Evolutionary conservation across 2,113 vertebrate genomes (phyloP).

Genomic region (Delphinapterus leucas): DNA sequence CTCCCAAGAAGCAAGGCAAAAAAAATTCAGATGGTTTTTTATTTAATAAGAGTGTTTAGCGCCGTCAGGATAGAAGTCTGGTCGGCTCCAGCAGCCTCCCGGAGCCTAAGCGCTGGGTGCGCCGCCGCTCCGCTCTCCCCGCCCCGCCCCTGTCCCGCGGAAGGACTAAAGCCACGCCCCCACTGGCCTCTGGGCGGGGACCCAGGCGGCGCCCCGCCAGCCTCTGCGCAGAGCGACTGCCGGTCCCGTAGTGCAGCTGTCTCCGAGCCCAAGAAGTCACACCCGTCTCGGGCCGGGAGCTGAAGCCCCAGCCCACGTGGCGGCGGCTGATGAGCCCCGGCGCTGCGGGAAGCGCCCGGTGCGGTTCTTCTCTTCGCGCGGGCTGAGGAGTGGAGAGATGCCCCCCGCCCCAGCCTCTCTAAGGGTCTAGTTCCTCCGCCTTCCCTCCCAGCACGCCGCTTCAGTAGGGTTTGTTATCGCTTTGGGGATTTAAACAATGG

Average conservation of each 20-base stretch:
- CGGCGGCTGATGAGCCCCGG: background rate
- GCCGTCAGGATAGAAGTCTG: background rate
- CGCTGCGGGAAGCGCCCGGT: background rate
- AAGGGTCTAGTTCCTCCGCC: background rate
- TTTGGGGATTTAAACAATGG: background rate
- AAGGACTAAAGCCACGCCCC: background rate
- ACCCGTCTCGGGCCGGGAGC: constrained; percentile 20
- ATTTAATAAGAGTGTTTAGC: background rate
- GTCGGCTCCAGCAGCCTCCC: background rate
- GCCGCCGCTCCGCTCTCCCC: accelerated
- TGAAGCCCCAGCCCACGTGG: constrained; percentile 63
- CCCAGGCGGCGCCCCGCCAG: background rate
- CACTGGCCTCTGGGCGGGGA: background rate
- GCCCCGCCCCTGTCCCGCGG: background rate
- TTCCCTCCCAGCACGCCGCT: background rate
- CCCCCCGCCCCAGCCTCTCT: background rate
- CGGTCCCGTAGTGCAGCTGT: background rate
- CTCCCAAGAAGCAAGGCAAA: background rate
- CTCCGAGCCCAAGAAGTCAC: constrained; percentile 41
- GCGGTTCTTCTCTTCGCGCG: background rate
- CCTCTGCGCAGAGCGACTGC: background rate
- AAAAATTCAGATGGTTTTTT: background rate
- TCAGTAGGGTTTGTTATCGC: background rate
- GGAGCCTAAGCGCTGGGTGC: accelerated
- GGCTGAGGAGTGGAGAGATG: background rate